These are phyloP conservation scores for Limonius californicus DNA, from an alignment of 1,140 invertebrate species.

Conservation along the genomic window DNA sequence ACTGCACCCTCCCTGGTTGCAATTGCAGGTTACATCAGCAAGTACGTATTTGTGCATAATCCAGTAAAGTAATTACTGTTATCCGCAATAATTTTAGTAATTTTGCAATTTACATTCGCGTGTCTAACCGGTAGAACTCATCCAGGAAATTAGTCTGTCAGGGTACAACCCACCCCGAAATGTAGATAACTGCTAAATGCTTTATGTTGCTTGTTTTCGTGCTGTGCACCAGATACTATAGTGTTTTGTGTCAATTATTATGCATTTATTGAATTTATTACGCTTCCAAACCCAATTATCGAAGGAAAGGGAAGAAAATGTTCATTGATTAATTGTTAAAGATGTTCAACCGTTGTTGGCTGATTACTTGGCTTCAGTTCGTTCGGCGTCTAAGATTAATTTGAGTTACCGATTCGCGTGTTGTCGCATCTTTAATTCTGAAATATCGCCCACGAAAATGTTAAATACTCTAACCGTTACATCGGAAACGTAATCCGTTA, in stretches of 20 bases:
- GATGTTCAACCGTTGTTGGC: too few relatives aligned
- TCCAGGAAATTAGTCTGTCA: slow-evolving; percentile 17
- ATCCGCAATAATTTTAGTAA: slow-evolving; percentile 15
- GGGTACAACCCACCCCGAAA: slow-evolving; percentile 4
- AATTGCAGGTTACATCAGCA: background rate
- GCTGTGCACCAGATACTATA: background rate
- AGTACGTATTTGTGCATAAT: background rate
- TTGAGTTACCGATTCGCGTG: too few relatives aligned
- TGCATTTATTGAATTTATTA: background rate
- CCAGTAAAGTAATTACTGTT: slow-evolving; percentile 9
- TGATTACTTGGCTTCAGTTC: too few relatives aligned
- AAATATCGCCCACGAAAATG: too few relatives aligned
- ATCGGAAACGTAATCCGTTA: too few relatives aligned
- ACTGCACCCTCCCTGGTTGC: background rate
- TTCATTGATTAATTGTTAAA: too few relatives aligned
- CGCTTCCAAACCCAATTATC: too few relatives aligned
- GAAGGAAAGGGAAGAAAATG: too few relatives aligned
- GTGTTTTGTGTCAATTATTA: background rate
- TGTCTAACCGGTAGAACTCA: slow-evolving; percentile 13
- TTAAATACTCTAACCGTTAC: too few relatives aligned
- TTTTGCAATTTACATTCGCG: slow-evolving; percentile 18
- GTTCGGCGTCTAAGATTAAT: too few relatives aligned
- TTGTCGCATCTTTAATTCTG: too few relatives aligned
- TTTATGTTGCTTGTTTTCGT: background rate
- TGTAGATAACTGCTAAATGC: slow-evolving; percentile 9